phyloP scores from a whole-genome alignment of 53 echinoderm and acorn worm genomes.

The Apostichopus leukothele region DNA sequence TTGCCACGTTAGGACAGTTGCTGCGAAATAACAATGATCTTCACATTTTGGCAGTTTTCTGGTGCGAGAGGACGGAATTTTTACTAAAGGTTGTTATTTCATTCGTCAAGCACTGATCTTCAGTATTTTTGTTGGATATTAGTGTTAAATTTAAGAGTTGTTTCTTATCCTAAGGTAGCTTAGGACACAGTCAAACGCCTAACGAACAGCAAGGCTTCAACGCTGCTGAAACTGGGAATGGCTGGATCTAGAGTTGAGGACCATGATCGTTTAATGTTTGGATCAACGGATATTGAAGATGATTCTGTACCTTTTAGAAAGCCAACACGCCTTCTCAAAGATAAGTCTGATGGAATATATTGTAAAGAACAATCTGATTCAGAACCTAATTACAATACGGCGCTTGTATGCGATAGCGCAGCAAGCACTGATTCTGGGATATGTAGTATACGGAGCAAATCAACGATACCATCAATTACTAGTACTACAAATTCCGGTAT shows the following conservation, averaged over 20 bases:
- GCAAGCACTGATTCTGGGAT: conserved; percentile 17
- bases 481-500: background rate
- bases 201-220: too few relatives aligned
- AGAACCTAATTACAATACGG: background rate
- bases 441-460: background rate
- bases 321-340: background rate
- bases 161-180: too few relatives aligned
- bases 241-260: background rate
- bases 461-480: conserved; percentile 8
- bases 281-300: background rate
- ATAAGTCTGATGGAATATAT: conserved; percentile 7
- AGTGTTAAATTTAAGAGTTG: too few relatives aligned
- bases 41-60: background rate
- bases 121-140: too few relatives aligned
- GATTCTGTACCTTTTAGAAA: background rate
- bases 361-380: background rate
- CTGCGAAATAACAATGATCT: background rate
- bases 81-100: too few relatives aligned
- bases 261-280: background rate
- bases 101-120: too few relatives aligned
- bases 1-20: too few relatives aligned
- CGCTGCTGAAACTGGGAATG: background rate
- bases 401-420: background rate
- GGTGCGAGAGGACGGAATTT: background rate
- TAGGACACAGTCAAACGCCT: too few relatives aligned